Evolutionary conservation across 1,140 invertebrate genomes (phyloP), one percentile per base, ranked within the genome.

Genomic region (Drosophila quadrilineata): DNA sequence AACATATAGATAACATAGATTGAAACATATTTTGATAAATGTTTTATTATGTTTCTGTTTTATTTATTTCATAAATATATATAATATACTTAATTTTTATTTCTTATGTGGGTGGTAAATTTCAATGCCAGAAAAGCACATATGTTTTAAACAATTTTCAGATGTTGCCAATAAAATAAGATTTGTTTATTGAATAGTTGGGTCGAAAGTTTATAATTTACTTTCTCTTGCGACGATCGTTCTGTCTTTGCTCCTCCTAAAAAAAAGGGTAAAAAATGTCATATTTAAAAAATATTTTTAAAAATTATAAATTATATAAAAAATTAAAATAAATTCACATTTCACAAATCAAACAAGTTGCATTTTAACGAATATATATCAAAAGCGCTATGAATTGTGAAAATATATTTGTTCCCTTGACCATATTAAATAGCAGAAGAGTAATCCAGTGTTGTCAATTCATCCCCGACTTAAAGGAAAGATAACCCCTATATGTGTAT

Each of bases 191-290:
- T n/a, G n/a, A n/a, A n/a, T n/a, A 14, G 35, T 10, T 49, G 14
- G 26, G 9, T 6, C 2, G 16, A 1, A 35, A 56, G 3, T 9
- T 26, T 3, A 2, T 12, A 1, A 10, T 33, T 79, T 79, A 84
- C 56, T 87, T 80, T 19, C 53, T 68, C 71, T 77, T 88, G 38
- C 87, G 82, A 28, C 87, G 77, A 48, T 88, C 77, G 17, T 62
- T 62, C 58, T 88, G 79, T 71, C 76, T 88, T 53, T 73, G 87
- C 73, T 88, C 87, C 87, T 88, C 87, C 87, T 88, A 70, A 43
- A 88, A 80, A 6, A 29, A 8, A 19, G 29, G 48, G 10, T 54
- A 52, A 57, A n/a, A n/a, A n/a, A n/a, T n/a, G n/a, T n/a, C n/a
- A n/a, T n/a, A 16, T 50, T 16, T 17, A 2, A 22, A 43, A 50